Conservation (phyloP, 2,797 vertebrate genomes). For the Artibeus jamaicensis region DNA sequence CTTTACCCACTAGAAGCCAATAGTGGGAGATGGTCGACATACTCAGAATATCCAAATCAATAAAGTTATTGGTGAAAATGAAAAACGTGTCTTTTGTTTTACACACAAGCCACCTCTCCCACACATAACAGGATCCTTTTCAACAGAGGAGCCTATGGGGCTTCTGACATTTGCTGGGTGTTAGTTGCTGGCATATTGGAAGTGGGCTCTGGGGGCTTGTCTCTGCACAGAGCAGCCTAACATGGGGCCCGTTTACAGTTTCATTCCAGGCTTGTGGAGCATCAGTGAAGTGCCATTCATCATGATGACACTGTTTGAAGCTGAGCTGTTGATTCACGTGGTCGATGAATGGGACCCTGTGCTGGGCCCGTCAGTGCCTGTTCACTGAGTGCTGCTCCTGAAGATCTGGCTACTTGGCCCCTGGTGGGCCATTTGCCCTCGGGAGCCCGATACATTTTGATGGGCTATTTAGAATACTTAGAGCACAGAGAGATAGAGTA, state of each 20-base stretch:
- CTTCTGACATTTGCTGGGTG: not conserved
- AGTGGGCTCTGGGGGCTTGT: not conserved
- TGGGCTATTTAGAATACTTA: conserved; percentile 33
- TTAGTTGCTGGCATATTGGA: not conserved
- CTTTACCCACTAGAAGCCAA: not conserved
- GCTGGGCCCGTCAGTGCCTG: not conserved
- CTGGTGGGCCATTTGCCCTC: not conserved
- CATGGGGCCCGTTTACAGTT: not conserved
- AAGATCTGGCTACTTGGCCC: not conserved
- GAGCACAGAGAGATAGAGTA: not conserved
- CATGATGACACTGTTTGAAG: not conserved
- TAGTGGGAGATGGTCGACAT: not conserved
- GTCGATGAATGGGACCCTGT: not conserved
- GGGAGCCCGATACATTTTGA: not conserved
- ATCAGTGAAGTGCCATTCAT: not conserved
- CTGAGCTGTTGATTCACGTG: not conserved
- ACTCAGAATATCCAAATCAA: not conserved
- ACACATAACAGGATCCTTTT: not conserved
- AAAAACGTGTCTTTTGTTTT: not conserved
- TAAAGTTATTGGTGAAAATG: not conserved
- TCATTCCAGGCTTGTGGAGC: not conserved
- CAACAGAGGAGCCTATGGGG: not conserved
- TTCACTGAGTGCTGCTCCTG: not conserved
- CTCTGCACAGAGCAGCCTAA: not conserved
- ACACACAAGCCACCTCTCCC: not conserved